phyloP scores from a whole-genome alignment of 2,888 invertebrate genomes.

The Trilocha varians region DNA sequence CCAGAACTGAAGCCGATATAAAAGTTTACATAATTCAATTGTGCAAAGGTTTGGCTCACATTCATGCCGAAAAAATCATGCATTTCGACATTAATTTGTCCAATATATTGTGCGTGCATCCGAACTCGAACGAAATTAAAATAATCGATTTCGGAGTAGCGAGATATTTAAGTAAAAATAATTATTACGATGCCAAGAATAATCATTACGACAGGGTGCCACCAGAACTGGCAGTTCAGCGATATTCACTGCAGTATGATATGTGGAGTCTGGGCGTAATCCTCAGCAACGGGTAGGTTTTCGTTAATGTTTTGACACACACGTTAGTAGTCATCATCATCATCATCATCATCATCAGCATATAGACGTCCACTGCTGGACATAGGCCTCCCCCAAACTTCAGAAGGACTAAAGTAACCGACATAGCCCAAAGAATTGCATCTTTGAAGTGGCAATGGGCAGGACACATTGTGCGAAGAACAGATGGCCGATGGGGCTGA shows the following conservation, averaged over 20 bases:
- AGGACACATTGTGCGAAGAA: no score
- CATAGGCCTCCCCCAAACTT: no score
- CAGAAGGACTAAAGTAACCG: no score
- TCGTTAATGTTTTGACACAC: background rate
- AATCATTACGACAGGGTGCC: no score
- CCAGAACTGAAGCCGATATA: constrained; percentile 57
- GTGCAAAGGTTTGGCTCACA: constrained; percentile 91
- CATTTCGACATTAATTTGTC: constrained; percentile 96
- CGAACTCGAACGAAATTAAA: constrained; percentile 89
- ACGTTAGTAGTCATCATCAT: no score
- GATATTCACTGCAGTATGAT: constrained; percentile 87
- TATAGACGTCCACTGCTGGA: no score
- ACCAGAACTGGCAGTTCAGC: constrained; percentile 94
- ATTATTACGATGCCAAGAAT: no score
- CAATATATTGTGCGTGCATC: constrained; percentile 92
- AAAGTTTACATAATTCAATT: constrained; percentile 91
- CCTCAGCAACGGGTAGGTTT: constrained; percentile 1
- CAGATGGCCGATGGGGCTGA: no score
- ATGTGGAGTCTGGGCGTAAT: constrained; percentile 95
- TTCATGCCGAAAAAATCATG: constrained; percentile 87
- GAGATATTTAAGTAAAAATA: no score
- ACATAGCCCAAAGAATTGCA: no score
- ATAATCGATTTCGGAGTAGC: constrained; percentile 95
- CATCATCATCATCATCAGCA: no score
- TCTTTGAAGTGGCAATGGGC: no score